These are phyloP conservation scores for Morus bassanus DNA, from an alignment of 2,797 vertebrate species.

Conservation along the genomic window DNA sequence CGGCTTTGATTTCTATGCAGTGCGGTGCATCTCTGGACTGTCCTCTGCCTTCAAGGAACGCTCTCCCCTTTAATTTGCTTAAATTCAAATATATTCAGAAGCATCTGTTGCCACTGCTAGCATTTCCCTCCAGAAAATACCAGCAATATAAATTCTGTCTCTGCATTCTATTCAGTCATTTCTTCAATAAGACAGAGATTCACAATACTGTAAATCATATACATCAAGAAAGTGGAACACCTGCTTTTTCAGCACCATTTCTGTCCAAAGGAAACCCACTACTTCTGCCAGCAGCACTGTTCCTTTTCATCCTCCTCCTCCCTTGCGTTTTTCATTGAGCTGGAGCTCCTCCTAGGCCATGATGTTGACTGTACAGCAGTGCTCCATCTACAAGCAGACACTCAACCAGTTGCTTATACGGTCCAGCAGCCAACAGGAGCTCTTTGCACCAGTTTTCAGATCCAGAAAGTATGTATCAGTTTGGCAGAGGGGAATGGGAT, in stretches of 20 bases:
- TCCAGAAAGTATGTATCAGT: background rate
- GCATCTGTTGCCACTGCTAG: background rate
- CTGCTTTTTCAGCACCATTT: background rate
- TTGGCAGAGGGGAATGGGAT: background rate
- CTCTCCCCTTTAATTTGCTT: background rate
- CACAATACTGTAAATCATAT: background rate
- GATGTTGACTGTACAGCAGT: background rate
- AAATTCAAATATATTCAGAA: background rate
- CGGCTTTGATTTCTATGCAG: background rate
- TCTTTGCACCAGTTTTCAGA: background rate
- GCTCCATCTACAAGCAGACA: background rate
- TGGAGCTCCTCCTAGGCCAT: background rate
- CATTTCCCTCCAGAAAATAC: background rate
- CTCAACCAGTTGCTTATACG: rapidly evolving
- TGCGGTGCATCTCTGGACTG: background rate
- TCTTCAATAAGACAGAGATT: background rate
- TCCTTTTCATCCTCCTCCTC: background rate
- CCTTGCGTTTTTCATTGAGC: background rate
- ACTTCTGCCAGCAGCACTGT: background rate
- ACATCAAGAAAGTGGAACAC: background rate
- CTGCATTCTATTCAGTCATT: background rate
- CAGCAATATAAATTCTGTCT: background rate
- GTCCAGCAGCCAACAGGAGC: background rate
- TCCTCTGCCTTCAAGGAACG: background rate
- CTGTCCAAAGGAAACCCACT: background rate